Evolutionary conservation across 2,888 invertebrate genomes (phyloP), one percentile per base, ranked within the genome.

Genomic region (Drosophila tripunctata): DNA sequence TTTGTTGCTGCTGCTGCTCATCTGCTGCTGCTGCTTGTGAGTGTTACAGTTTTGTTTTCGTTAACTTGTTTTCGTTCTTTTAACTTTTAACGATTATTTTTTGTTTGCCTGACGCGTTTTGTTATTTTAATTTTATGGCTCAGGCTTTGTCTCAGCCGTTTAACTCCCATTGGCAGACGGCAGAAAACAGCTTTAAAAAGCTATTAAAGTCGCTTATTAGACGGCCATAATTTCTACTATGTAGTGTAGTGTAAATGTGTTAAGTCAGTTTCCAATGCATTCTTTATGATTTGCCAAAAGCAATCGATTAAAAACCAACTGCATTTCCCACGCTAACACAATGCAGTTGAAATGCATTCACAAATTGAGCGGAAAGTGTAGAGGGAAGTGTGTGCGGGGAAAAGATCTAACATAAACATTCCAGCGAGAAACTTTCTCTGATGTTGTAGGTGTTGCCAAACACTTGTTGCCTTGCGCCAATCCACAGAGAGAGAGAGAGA

Each of bases 371-470:
- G n/a, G n/a, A n/a, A n/a, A 15, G 27, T 4, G 31, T n/a, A 14
- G 3, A 5, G 4, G 27, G 27, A 12, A 8, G 10, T n/a, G 3
- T 24, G 4, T 12, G 22, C 6, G 22, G 10, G 15, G 47, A 2
- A 15, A 21, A 21, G 21, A 40, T 40, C 50, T 38, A 21, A 30
- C 30, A 47, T 51, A 50, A 64, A 58, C 73, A 73, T 62, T 60
- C 70, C 75, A 60, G 4, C 30, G 14, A 45, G n/a, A 47, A 72
- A 81, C 81, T 81, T 81, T 86, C 80, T 58, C 84, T 31, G 40
- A 10, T 61, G 67, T 85, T 79, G 82, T 83, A 87, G 82, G 82
- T 83, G 82, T 87, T 78, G 67, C 82, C 75, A 74, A 87, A 74
- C 82, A 83, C 82, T 83, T 83, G 82, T 72, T 80, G 64, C 57